Base-by-base conservation (phyloP, 2,888 invertebrate genomes). In the Pristionchus arcanus region DNA sequence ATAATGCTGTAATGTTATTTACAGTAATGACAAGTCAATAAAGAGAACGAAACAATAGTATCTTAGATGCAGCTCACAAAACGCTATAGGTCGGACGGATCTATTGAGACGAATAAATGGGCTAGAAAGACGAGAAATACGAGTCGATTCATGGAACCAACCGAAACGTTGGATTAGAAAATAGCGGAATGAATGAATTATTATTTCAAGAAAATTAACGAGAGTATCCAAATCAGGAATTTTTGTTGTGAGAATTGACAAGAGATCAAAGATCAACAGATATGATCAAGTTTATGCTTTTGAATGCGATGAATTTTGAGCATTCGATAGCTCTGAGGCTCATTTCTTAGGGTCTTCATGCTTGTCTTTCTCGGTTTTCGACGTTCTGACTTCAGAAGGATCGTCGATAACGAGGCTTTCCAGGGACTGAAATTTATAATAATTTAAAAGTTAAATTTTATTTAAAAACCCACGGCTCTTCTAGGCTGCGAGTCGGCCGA, bases 251-350 rank as follows among this genome's bases (percentile, higher is more conserved):
- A 49, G 13, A 49, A 7, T 9, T 11, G 42, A 7, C 11, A 49
- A 49, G 42, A 49, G 42, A 11, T 13, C 42, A 49, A 9, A 59
- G 59, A 59, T 59, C 66, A 66, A 66, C n/a, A n/a, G n/a, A 66
- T n/a, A 77, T 77, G 77, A 77, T 77, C 77, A 77, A 42, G 77
- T 77, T 77, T 77, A 77, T 77, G 77, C 77, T 42, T 34, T 25
- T 77, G 77, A 42, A 49, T 77, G 31, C 77, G 49, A 34, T 71
- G 71, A 71, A 34, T 34, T 7, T 71, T 71, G 71, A 25, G 42
- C 15, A 77, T 21, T 77, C 42, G 42, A 49, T 37, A 37, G 77
- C 25, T 19, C 21, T 21, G 13, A 34, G 28, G 28, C 74, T 77
- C 77, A 77, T 77, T 77, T 77, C 42, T 37, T 42, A 42, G 37